Base-by-base conservation (phyloP, 2,797 vertebrate genomes). In the Anableps anableps region DNA sequence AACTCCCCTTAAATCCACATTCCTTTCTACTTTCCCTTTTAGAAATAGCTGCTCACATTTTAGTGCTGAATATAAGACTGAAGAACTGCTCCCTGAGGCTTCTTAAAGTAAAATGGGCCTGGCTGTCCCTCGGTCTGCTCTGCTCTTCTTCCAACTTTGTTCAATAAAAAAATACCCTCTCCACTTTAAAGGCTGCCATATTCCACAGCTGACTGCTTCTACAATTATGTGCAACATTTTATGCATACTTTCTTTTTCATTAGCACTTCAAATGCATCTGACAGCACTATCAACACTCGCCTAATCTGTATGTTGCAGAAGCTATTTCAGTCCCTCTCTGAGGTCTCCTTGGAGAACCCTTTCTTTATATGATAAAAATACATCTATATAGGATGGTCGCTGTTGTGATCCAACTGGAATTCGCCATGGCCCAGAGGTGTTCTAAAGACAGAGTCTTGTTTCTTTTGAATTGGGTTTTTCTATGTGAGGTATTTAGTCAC, bases 221-320 rank as follows among this genome's bases (percentile, higher is more conserved):
- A 80, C 85, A 89, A 93, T 88, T 89, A 90, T 86, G 83, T 83
- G 85, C 84, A 82, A 74, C 79, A 36, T 88, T 89, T 92, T 86
- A 88, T 88, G 80, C 82, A 78, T 85, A 38, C 75, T 78, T 84
- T 89, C 68, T 23, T 89, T 91, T 91, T 90, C 86, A 91, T 91
- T 75, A 83, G 47, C 81, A 86, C 84, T 86, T 90, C 79, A 86
- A 86, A 77, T 88, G 83, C 80, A 81, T 88, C 78, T 78, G 78
- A 84, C 86, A 81, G 79, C 72, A 76, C 74, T 62, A 80, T 82
- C 9, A 43, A 47, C 29, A 4, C 82, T 38, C 7, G 50, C 66
- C 84, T 10, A 8, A 77, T 89, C 88, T 78, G 77, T 83, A 47
- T 64, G 38, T 51, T 75, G 55, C 72, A 55, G 47, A 16, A 85